Evolutionary conservation across 2,113 vertebrate genomes (phyloP), one percentile per base, ranked within the genome.

Genomic region (Strigops habroptila): DNA sequence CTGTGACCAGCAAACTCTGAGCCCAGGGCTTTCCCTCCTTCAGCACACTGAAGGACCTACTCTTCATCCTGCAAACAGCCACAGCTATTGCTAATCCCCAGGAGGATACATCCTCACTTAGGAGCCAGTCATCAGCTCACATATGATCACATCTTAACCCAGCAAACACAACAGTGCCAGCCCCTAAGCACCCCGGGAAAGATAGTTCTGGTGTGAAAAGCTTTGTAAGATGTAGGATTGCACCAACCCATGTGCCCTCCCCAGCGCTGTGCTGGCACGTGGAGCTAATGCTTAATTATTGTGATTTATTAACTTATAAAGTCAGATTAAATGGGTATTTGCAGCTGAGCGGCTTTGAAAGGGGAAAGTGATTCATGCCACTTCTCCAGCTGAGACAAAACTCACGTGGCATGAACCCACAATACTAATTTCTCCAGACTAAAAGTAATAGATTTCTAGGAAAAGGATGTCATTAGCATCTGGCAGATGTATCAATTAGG

Each of bases 241-340:
- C 75, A 74, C 6, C 59, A 46, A 30, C 7, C 14, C 57, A 17
- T 78, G 60, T 0, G 7, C 73, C 48, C 90, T 84, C 82, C 67
- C 43, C 39, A 65, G 70, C 0, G 1, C 91, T 92, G 60, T 84
- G 68, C 63, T 85, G 80, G 96, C 85, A 95, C 68, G 24, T 9
- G 30, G 60, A 96, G 82, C 85, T 91, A 90, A 89, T 63, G 55
- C 80, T 90, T 95, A 95, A 96, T 96, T 96, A 96, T 87, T 6
- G 91, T 96, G 95, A 96, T 92, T 95, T 96, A 97, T 94, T 96
- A 96, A 96, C 87, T 91, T 92, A 92, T 95, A 96, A 97, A 95
- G 91, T 95, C 94, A 97, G 92, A 95, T 94, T 95, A 97, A 96
- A 93, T 59, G 90, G 80, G 75, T 91, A 95, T 91, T 97, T 95